Base-by-base conservation (phyloP, 2,797 vertebrate genomes). In the Acanthiza pusilla region DNA sequence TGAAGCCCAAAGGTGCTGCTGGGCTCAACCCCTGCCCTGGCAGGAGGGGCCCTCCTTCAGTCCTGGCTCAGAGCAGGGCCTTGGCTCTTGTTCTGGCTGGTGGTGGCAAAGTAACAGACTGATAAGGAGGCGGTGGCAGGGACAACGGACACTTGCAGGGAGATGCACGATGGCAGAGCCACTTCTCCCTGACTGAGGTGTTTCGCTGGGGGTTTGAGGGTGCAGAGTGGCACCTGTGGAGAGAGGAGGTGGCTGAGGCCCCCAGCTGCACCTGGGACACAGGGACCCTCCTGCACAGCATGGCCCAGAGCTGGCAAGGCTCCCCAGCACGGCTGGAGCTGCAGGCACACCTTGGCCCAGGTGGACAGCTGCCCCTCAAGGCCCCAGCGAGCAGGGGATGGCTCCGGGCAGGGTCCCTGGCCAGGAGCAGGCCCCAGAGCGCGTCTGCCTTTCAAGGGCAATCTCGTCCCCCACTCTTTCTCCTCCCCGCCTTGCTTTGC, bases 51-150 rank as follows among this genome's bases (percentile, higher is more conserved):
- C 2, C 8, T 4, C 6, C 36, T 51, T 7, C 36, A 7, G 8
- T 5, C 19, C 13, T 11, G 30, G 47, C 0, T 2, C 10, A 51
- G 3, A 75, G 1, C 4, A 40, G 3, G 10, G 6, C 22, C 8
- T 20, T 10, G 4, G 16, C 5, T 25, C 10, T 13, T 26, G 4
- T 26, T 26, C 4, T 11, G 11, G 2, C 1, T 15, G 16, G 7
- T 8, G n/a, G 4, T 18, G 10, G 43, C 43, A 42, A 16, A 45
- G 43, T 18, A 45, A 45, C 19, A 20, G 19, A 18, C 43, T 45
- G 43, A 45, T 45, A 20, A 36, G 10, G 36, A 16, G 30, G 19
- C 19, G 15, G 19, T 4, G 26, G 48, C 26, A 16, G 7, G 9
- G 10, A 11, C 34, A 27, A 15, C 3, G 32, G 63, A 16, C 25